Percentiles rank a stretch among this genome's conserved stretches.
Conservation (phyloP, 2,888 invertebrate species). For the Eudasyphora cyanicolor region DNA sequence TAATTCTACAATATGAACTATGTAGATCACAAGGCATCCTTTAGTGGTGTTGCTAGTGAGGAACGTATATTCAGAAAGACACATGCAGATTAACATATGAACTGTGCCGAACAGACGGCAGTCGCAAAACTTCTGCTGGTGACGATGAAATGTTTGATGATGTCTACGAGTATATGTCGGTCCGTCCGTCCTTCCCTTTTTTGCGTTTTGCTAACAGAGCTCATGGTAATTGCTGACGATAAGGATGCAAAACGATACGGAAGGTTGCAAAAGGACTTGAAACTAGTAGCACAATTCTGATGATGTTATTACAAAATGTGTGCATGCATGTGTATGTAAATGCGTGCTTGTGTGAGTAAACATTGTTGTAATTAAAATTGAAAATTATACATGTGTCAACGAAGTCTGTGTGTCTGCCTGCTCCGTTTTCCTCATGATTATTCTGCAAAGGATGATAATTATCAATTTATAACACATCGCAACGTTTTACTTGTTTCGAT, state of each 20-base stretch:
- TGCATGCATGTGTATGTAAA: too few species aligned
- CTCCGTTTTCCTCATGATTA: neutral
- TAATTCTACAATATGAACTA: constrained; percentile 10
- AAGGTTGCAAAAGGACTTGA: neutral
- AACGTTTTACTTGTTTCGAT: neutral
- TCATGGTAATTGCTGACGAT: constrained; percentile 1
- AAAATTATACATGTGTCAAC: constrained; percentile 54
- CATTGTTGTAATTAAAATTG: constrained; percentile 59
- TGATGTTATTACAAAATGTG: constrained; percentile 49
- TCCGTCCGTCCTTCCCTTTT: too few species aligned
- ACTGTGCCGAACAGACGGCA: neutral
- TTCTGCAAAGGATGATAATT: neutral
- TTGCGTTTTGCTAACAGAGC: neutral
- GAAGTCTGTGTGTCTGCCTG: constrained; percentile 32
- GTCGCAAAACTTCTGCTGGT: neutral
- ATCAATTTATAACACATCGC: neutral
- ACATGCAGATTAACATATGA: neutral
- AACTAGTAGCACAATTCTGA: neutral
- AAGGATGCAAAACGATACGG: neutral
- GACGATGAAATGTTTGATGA: constrained; percentile 19
- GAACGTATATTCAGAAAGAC: neutral
- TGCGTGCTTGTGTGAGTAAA: constrained; percentile 41
- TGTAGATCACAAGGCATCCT: neutral
- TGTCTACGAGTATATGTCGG: too few species aligned
- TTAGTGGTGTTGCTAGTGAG: neutral